phyloP scores from a whole-genome alignment of 1,140 invertebrate species.

The Ectropis grisescens region DNA sequence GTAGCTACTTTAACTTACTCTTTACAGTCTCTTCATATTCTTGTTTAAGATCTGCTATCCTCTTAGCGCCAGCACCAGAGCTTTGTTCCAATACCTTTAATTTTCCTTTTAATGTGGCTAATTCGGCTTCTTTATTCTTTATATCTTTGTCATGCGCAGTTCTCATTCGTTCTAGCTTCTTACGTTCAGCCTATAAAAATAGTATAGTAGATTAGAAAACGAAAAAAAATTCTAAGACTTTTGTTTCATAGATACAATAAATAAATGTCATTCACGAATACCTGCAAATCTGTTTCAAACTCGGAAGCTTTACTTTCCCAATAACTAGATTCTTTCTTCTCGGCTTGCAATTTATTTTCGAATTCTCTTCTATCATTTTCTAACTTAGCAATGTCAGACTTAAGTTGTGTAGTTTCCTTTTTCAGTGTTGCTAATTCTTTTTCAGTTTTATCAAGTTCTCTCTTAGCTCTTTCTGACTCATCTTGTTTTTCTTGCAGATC shows the following conservation, averaged over 20 bases:
- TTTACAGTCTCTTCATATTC: slow-evolving; percentile 77
- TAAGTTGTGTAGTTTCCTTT: slow-evolving; percentile 63
- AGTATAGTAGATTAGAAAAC: not conserved
- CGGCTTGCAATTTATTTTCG: slow-evolving; percentile 69
- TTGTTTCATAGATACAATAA: too few species aligned
- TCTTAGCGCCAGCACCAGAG: slow-evolving; percentile 73
- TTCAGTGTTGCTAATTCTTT: slow-evolving; percentile 67
- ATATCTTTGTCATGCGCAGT: slow-evolving; percentile 72
- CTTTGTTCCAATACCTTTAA: slow-evolving; percentile 73
- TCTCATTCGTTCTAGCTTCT: slow-evolving; percentile 74
- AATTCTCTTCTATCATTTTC: slow-evolving; percentile 72
- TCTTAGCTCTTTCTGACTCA: slow-evolving; percentile 38
- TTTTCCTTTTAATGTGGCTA: slow-evolving; percentile 76
- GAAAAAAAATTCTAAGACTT: too few species aligned
- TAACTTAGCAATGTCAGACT: slow-evolving; percentile 76
- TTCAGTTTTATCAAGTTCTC: slow-evolving; percentile 40
- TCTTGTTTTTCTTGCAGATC: slow-evolving; percentile 57
- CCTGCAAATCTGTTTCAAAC: slow-evolving; percentile 75
- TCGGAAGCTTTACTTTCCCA: slow-evolving; percentile 74
- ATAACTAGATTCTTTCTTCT: slow-evolving; percentile 70
- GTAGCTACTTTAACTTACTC: slow-evolving; percentile 62
- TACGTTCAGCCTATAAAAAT: slow-evolving; percentile 72
- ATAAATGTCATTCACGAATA: slow-evolving; percentile 31
- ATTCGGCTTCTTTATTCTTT: slow-evolving; percentile 77
- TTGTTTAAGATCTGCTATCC: slow-evolving; percentile 76